Conservation (phyloP, 2,888 invertebrate genomes). For the Geotrupes spiniger region DNA sequence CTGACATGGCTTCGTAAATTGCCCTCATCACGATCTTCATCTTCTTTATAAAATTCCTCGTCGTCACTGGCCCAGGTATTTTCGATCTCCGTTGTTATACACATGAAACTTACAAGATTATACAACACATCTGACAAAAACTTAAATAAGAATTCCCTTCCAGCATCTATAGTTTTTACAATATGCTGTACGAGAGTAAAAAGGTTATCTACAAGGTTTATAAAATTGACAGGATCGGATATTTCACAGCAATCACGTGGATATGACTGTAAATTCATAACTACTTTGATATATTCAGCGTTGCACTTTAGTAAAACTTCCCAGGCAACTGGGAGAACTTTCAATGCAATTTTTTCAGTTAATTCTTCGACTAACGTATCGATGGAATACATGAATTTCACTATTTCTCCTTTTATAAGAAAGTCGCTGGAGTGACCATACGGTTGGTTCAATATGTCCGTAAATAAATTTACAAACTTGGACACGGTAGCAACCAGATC, state of each 20-base stretch:
- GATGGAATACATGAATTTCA: constrained; percentile 20
- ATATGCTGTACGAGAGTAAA: constrained; percentile 21
- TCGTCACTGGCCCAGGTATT: constrained; percentile 23
- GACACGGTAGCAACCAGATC: constrained; percentile 9
- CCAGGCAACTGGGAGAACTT: constrained; percentile 25
- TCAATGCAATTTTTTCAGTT: constrained; percentile 17
- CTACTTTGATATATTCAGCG: constrained; percentile 22
- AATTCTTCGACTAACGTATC: constrained; percentile 19
- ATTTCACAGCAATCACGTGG: constrained; percentile 23
- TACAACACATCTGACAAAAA: constrained; percentile 25
- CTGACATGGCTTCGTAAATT: constrained; percentile 16
- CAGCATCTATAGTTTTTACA: constrained; percentile 17
- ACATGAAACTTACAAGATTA: constrained; percentile 25
- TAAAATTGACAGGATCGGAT: constrained; percentile 17
- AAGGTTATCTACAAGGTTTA: constrained; percentile 21
- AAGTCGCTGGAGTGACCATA: constrained; percentile 27
- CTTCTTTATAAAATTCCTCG: constrained; percentile 18
- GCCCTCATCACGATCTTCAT: constrained; percentile 17
- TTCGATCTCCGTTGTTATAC: constrained; percentile 23
- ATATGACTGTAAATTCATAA: constrained; percentile 19
- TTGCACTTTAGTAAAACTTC: constrained; percentile 25
- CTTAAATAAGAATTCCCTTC: constrained; percentile 15
- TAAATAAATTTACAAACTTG: constrained; percentile 22
- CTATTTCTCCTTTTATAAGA: constrained; percentile 22
- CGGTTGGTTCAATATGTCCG: constrained; percentile 23